Evolutionary conservation across 2,888 invertebrate genomes (phyloP).

Genomic region (Caenorhabditis panamensis): DNA sequence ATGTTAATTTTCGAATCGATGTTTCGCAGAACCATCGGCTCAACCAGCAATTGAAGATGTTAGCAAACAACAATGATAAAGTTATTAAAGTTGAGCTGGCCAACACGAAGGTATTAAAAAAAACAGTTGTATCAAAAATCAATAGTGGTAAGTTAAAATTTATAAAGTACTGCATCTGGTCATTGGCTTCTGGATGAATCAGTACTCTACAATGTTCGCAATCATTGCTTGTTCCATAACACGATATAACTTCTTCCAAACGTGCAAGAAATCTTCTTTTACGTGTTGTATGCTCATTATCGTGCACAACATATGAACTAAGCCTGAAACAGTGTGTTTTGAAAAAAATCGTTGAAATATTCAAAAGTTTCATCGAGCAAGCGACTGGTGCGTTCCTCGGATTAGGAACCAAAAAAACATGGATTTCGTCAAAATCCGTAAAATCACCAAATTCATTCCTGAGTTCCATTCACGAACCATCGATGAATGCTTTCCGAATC

Average conservation of each 20-base stretch:
- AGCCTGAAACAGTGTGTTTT: constrained; percentile 59
- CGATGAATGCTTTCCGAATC: constrained; percentile 76
- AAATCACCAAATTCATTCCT: too few relatives aligned
- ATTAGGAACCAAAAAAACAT: too few relatives aligned
- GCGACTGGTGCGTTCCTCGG: too few relatives aligned
- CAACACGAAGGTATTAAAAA: constrained; percentile 62
- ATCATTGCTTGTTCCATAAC: constrained; percentile 77
- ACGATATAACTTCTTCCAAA: constrained; percentile 79
- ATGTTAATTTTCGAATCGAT: neutral
- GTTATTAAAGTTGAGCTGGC: constrained; percentile 65
- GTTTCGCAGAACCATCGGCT: constrained; percentile 69
- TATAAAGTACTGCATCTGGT: too few relatives aligned
- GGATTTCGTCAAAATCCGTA: too few relatives aligned
- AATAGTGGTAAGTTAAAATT: too few relatives aligned
- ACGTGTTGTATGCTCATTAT: constrained; percentile 52
- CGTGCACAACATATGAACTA: constrained; percentile 71
- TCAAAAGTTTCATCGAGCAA: too few relatives aligned
- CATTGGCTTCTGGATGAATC: constrained; percentile 7
- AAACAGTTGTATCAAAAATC: neutral
- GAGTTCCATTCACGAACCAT: constrained; percentile 68
- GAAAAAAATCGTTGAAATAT: neutral
- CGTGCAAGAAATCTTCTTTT: constrained; percentile 69
- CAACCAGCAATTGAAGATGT: constrained; percentile 67
- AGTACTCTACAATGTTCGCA: constrained; percentile 68
- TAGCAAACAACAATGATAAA: constrained; percentile 62